Base-by-base conservation (phyloP, 2,888 invertebrate genomes). In the Rhaphigaster nebulosa region DNA sequence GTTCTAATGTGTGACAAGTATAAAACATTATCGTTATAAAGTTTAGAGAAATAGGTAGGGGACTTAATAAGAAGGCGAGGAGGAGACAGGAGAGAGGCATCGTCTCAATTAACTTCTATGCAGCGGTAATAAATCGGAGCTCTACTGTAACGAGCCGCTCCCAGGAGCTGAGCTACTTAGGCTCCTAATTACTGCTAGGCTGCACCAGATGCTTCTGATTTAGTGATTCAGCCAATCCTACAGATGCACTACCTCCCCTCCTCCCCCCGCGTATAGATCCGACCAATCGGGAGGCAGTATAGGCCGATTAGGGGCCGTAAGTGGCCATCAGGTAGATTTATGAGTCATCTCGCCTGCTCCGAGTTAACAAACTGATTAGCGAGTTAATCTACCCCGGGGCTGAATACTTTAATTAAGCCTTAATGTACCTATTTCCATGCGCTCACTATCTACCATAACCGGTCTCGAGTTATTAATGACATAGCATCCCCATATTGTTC, bases 401-500 rank as follows among this genome's bases (percentile, higher is more conserved):
- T 38, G 45, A 84, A 84, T 84, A 84, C 84, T 84, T 84, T 84
- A 84, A 84, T 84, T 84, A 84, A 84, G 84, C 45, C 45, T 84
- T 84, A 84, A 84, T 84, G 84, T 45, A 45, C 8, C 84, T 84
- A 84, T 84, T 84, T 45, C 84, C 84, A 84, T 84, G 84, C 84
- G 45, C 84, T 65, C 41, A 84, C n/a, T 45, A 45, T 84, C 41
- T 84, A 41, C 84, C 84, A n/a, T 84, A 76, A 76, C 70, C 38
- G 34, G 20, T 76, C 20, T 38, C 8, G 1, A 38, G 20, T 76
- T 76, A 76, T 76, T 76, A 76, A 76, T 76, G 70, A 20, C 70
- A 23, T 76, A 20, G 29, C 70, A 38, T 38, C 70, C 34, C 18
- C 20, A 76, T 76, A 23, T 38, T 76, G 70, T 76, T 76, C 70